phyloP scores from a whole-genome alignment of 2,113 vertebrate genomes.

The Odocoileus hemionus region DNA sequence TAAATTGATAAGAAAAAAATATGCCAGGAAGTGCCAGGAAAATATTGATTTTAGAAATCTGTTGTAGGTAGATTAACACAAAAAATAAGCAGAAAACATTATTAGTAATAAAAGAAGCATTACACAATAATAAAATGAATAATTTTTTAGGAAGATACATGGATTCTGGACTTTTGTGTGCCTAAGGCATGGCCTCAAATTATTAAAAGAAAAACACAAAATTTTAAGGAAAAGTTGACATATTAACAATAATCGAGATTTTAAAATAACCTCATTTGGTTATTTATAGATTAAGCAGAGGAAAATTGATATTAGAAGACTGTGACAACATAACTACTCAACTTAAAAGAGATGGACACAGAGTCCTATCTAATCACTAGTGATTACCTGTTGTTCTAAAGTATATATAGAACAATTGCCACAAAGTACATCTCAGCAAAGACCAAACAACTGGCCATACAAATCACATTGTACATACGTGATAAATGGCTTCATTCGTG shows the following conservation, averaged over 20 bases:
- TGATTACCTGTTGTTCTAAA: background rate
- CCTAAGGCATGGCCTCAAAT: background rate
- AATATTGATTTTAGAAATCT: conserved; percentile 2
- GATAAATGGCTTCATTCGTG: background rate
- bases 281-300: background rate
- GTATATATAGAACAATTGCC: background rate
- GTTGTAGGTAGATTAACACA: background rate
- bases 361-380: background rate
- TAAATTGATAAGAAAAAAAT: background rate
- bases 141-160: background rate
- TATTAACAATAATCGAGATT: background rate
- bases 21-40: background rate
- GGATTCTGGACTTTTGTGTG: background rate
- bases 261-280: background rate
- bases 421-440: background rate
- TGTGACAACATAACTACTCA: background rate
- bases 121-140: background rate
- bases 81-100: background rate
- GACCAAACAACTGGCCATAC: background rate
- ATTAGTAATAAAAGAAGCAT: background rate
- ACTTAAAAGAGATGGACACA: background rate
- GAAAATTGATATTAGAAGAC: background rate
- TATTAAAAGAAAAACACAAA: background rate
- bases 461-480: background rate
- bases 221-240: background rate